phyloP scores from a whole-genome alignment of 1,140 invertebrate genomes.

The Macrocentrus cingulum region DNA sequence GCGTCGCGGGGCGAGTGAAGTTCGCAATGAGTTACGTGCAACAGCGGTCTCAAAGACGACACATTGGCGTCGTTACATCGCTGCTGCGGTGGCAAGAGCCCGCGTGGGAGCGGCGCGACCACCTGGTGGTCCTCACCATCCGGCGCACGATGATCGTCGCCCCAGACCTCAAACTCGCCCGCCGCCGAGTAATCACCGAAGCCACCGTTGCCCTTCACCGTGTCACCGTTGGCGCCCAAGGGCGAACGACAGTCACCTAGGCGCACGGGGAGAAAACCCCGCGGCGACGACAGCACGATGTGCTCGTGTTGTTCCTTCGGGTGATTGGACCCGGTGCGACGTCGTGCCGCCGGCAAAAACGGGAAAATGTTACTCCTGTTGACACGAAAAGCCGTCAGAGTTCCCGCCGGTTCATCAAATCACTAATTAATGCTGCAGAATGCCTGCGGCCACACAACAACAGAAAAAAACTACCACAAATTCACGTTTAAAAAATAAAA shows the following conservation, averaged over 20 bases:
- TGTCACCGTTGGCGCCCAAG: constrained; percentile 42
- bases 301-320: constrained; percentile 22
- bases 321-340: constrained; percentile 19
- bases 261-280: constrained; percentile 22
- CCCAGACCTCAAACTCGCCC: constrained; percentile 58
- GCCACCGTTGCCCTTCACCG: constrained; percentile 57
- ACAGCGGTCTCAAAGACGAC: constrained; percentile 52
- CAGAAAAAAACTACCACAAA: not conserved
- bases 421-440: constrained; percentile 4
- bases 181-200: constrained; percentile 57
- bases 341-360: constrained; percentile 24
- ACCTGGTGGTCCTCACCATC: constrained; percentile 50
- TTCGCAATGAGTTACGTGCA: constrained; percentile 57
- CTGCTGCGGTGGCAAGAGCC: constrained; percentile 31
- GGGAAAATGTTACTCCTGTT: constrained; percentile 31
- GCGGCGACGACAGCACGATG: constrained; percentile 26
- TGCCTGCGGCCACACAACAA: too few species aligned
- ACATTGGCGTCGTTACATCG: constrained; percentile 51
- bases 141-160: constrained; percentile 50
- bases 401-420: constrained; percentile 30
- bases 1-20: constrained; percentile 55
- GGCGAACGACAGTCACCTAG: constrained; percentile 15
- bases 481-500: too few species aligned
- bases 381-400: constrained; percentile 39
- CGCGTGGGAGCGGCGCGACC: constrained; percentile 26